Percentiles rank a stretch among this genome's conserved stretches.
Conservation (phyloP, 2,797 vertebrate species). For the Oophaga sylvatica region DNA sequence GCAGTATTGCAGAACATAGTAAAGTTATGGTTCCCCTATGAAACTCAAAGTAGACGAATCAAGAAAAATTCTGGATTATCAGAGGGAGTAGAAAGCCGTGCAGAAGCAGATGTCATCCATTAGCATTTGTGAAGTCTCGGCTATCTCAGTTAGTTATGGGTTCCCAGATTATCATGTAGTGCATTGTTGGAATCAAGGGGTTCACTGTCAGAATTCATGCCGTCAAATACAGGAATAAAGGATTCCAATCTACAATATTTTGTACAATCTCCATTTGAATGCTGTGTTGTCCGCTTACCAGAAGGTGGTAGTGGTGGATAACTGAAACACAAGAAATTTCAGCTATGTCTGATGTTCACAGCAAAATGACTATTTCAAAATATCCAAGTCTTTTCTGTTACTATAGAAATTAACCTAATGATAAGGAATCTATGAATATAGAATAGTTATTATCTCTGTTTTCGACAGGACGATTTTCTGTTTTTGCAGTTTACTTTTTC, state of each 20-base stretch:
- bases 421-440: not conserved
- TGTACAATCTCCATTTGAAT: not conserved
- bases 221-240: not conserved
- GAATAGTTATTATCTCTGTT: not conserved
- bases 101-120: no score
- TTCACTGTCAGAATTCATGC: no score
- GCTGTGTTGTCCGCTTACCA: constrained; percentile 1
- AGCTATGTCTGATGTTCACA: not conserved
- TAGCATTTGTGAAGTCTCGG: not conserved
- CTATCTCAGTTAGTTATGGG: not conserved
- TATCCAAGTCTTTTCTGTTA: not conserved
- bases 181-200: not conserved
- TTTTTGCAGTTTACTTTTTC: no score
- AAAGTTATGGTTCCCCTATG: no score
- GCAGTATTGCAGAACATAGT: no score
- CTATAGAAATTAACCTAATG: not conserved
- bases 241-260: not conserved
- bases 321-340: not conserved
- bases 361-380: not conserved
- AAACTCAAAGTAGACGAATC: no score
- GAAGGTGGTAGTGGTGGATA: constrained; percentile 41
- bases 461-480: no score
- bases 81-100: no score
- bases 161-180: no score
- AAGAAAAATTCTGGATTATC: no score